Evolutionary conservation across 2,888 invertebrate genomes (phyloP), one percentile per base, ranked within the genome.

Genomic region (Eurytoma adleriae): DNA sequence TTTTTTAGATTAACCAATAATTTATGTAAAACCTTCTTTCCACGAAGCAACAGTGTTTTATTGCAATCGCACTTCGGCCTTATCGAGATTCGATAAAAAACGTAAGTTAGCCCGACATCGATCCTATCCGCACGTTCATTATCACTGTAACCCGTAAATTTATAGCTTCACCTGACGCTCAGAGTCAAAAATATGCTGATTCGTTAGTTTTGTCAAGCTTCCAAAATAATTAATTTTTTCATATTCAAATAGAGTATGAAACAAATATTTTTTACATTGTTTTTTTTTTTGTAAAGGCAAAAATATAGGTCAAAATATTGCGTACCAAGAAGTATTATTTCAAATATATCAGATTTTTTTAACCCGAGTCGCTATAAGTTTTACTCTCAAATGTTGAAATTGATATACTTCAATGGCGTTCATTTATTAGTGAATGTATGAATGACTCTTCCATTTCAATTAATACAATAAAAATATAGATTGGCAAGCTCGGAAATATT

Each of bases 31-130:
- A 81, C 81, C 81, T 78, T 74, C 81, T 78, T 71, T 81, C 67
- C 81, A 62, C 74, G 27, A 48, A 20, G 62, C 67, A 78, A 78
- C 74, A 75, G 66, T 81, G 78, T 78, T 81, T 81, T 81, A 81
- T 81, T 81, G 78, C 78, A 67, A 81, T 78, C 52, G 20, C 27
- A 40, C 40, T 50, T 13, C 20, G 50, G 30, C 52, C 52, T 78
- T 81, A 81, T 81, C 81, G 78, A 81, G 81, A 81, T 81, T 78
- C 70, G 75, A 81, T 78, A 78, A 81, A 81, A 78, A 81, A 71
- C 74, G 81, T 81, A 81, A 78, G 81, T 78, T 81, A 71, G 75
- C 67, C 78, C 61, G 78, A 78, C 78, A 75, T 81, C 74, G 75
- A 71, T 75, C 74, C 78, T 81, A 81, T 81, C 81, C 62, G 62